Base-by-base conservation (phyloP, 2,113 vertebrate species). In the Arothron firmamentum region DNA sequence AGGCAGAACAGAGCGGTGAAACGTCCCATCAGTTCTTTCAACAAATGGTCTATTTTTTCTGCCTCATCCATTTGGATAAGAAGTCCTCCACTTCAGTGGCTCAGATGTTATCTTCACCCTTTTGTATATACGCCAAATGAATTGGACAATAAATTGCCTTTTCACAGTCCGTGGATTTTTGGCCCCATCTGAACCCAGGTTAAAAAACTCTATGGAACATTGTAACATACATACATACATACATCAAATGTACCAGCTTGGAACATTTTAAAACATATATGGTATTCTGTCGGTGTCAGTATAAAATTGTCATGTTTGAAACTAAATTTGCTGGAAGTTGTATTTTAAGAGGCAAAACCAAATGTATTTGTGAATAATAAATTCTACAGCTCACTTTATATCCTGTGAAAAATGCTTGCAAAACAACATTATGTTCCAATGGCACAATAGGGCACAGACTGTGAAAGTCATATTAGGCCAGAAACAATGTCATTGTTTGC, bases 11-110 rank as follows among this genome's bases (percentile, higher is more conserved):
- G 28, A 80, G 83, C 70, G 59, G 49, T 65, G 56, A 59, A 62
- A 56, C 0, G 59, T 18, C 55, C 23, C 28, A 52, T 69, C 69
- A 78, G 76, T 73, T 76, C 62, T 47, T 56, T 79, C 71, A 63
- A 58, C 75, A 83, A 87, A 85, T 84, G 77, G 72, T 11, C 60
- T 70, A 65, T 78, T 87, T 83, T 74, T 64, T 85, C 82, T 79
- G 75, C 67, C 38, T 68, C 67, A 19, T 85, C 45, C 52, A 20
- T 77, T 80, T 61, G 23, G 72, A 82, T 67, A 56, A 74, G 78
- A 68, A 75, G 31, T 77, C 75, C 73, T 78, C 58, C 62, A 19
- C 78, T 74, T 57, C 61, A 59, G 61, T 46, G 0, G 54, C 23
- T 50, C 59, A 17, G 60, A 80, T 81, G 43, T 52, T 79, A 82